Percentiles rank a stretch among this genome's conserved stretches.
These are phyloP conservation scores for Oryzias curvinotus DNA, from an alignment of 2,113 vertebrate genomes.

Conservation along the genomic window DNA sequence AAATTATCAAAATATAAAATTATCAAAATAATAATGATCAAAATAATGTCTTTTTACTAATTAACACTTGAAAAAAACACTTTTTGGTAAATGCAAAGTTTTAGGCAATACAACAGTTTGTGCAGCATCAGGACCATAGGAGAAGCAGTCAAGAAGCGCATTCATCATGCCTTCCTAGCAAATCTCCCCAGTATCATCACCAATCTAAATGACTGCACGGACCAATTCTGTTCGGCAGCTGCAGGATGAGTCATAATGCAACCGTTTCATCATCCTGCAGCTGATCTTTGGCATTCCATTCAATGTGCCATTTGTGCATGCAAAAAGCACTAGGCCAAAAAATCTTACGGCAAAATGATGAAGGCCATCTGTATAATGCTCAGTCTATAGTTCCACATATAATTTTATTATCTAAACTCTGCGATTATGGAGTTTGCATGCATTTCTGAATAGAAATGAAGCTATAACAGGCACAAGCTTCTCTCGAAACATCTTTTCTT, in stretches of 20 bases:
- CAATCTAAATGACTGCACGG: neutral
- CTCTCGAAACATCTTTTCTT: slow-evolving; percentile 6
- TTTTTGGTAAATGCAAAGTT: too few relatives aligned
- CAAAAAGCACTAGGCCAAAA: neutral
- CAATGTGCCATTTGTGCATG: neutral
- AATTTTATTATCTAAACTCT: too few relatives aligned
- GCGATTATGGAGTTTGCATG: neutral
- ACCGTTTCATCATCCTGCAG: neutral
- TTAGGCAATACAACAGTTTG: too few relatives aligned
- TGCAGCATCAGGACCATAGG: too few relatives aligned
- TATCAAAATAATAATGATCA: too few relatives aligned
- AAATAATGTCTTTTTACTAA: too few relatives aligned
- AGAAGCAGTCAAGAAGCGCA: too few relatives aligned
- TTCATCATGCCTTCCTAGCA: neutral
- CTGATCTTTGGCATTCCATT: neutral
- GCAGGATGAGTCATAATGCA: neutral
- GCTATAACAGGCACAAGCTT: neutral
- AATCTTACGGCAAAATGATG: neutral
- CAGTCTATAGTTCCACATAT: neutral
- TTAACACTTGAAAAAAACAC: too few relatives aligned
- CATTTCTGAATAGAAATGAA: neutral
- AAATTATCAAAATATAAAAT: too few relatives aligned
- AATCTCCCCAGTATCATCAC: neutral
- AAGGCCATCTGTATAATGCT: neutral
- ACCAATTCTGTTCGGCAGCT: neutral